Base-by-base conservation (phyloP, 1,140 invertebrate species). In the Melitaea cinxia region DNA sequence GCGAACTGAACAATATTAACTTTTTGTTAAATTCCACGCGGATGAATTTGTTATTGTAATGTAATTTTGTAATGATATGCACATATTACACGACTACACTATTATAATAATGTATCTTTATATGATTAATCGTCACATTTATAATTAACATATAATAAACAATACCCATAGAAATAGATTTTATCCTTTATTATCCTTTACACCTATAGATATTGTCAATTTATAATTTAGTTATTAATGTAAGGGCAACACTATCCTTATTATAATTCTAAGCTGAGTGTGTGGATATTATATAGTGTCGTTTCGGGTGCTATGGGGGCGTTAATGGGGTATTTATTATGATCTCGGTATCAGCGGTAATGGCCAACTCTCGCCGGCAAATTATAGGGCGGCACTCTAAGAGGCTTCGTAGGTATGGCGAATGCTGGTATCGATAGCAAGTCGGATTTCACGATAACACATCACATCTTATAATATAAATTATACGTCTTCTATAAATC, bases 271-370 rank as follows among this genome's bases (percentile, higher is more conserved):
- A 35, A 49, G 59, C 61, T 55, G 73, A 73, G 70, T 73, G 71
- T 57, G 60, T 56, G 52, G 53, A 62, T 71, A 70, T 63, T 54
- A 70, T 67, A 73, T 83, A 80, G 75, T 80, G 80, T 78, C 78
- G 80, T 88, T 88, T 87, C 83, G 84, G 85, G 82, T 82, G 83
- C 81, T 80, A 76, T 69, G 82, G 82, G 80, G 83, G 86, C 86
- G 88, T 88, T 90, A 89, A 90, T 89, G 86, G 86, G 75, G 83
- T 90, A 90, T 90, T 90, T 90, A 90, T 90, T 89, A 90, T 88
- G 86, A 91, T 91, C 85, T 82, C 76, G 82, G 86, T 86, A 88
- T 90, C 85, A 85, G 82, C 76, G 70, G 85, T 89, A 91, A 89
- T 91, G 81, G 85, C 85, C 85, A 79, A 83, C 83, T 87, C 86